These are phyloP conservation scores for Callocephalon fimbriatum DNA, from an alignment of 2,113 vertebrate genomes.

Conservation along the genomic window DNA sequence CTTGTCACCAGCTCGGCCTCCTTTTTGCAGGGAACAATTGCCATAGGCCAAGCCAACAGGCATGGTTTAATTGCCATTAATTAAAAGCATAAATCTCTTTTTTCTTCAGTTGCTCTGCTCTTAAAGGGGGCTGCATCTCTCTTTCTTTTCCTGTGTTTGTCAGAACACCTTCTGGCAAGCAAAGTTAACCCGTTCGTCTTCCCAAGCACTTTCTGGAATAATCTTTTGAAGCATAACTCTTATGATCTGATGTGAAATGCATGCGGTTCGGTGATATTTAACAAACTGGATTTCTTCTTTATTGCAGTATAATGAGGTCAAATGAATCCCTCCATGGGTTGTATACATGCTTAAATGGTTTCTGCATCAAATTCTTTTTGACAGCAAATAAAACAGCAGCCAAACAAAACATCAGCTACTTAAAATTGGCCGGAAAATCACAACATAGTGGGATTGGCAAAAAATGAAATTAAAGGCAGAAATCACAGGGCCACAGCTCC, in stretches of 20 bases:
- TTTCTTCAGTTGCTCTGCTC: constrained; percentile 97
- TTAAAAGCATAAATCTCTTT: constrained; percentile 99
- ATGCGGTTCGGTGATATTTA: constrained; percentile 96
- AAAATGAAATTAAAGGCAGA: constrained; percentile 14
- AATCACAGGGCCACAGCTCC: neutral
- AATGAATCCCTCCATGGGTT: constrained; percentile 95
- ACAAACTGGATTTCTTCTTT: constrained; percentile 98
- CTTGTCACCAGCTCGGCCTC: constrained; percentile 99
- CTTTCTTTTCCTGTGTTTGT: constrained; percentile 91
- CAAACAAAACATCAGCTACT: constrained; percentile 91
- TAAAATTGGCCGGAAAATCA: constrained; percentile 81
- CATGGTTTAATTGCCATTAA: constrained; percentile 99
- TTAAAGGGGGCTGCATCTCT: constrained; percentile 95
- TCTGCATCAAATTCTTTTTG: constrained; percentile 94
- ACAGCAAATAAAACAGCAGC: constrained; percentile 96
- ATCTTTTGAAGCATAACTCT: constrained; percentile 92
- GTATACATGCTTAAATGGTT: constrained; percentile 96
- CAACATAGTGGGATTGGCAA: constrained; percentile 45
- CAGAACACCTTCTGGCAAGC: constrained; percentile 98
- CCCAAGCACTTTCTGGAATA: constrained; percentile 88
- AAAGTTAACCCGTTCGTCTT: constrained; percentile 84
- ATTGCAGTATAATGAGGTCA: constrained; percentile 99
- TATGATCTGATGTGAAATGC: constrained; percentile 93
- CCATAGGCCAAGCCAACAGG: constrained; percentile 99
- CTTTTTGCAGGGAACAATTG: constrained; percentile 99